Base-by-base conservation (phyloP, 1,140 invertebrate genomes). In the Nomia melanderi region DNA sequence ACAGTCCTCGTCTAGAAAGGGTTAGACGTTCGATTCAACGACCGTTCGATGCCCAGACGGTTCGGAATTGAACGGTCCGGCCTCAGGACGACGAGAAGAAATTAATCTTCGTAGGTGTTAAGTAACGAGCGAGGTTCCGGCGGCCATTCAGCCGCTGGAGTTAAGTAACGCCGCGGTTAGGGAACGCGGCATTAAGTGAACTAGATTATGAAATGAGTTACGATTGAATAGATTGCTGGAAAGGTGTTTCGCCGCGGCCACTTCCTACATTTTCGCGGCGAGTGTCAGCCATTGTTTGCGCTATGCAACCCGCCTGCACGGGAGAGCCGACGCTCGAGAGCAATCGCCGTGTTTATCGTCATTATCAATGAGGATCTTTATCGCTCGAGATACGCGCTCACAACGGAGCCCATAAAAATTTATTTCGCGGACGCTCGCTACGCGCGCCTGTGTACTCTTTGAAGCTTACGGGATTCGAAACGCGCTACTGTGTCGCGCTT, bases 291-390 rank as follows among this genome's bases (percentile, higher is more conserved):
- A 11, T 62, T 69, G 8, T 59, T 54, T 41, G 47, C 33, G 23
- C 14, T 41, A n/a, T 60, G 39, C 44, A 70, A 1, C 9, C 17
- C n/a, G 36, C 12, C 29, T 41, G n/a, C 36, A 39, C 12, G 8
- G 41, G 2, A 47, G 39, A 9, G 65, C 67, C 77, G 67, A 63
- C 41, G 17, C 27, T 9, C 31, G 11, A 23, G 14, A 0, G 17
- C 39, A 8, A 3, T n/a, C 12, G 14, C 23, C 27, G 39, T 29
- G 14, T 50, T 82, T 82, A 66, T 78, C 79, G 12, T 53, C 29
- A 56, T 74, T 78, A 70, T 82, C 60, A 56, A 63, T 64, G 53
- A 64, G 33, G 36, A 69, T 59, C 66, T 50, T 83, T 82, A 69
- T 81, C 56, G 12, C 0, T 65, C 14, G 31, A 59, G 69, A 78